Evolutionary conservation across 2,113 vertebrate genomes (phyloP), one percentile per base, ranked within the genome.

Genomic region (Ammodramus savannarum): DNA sequence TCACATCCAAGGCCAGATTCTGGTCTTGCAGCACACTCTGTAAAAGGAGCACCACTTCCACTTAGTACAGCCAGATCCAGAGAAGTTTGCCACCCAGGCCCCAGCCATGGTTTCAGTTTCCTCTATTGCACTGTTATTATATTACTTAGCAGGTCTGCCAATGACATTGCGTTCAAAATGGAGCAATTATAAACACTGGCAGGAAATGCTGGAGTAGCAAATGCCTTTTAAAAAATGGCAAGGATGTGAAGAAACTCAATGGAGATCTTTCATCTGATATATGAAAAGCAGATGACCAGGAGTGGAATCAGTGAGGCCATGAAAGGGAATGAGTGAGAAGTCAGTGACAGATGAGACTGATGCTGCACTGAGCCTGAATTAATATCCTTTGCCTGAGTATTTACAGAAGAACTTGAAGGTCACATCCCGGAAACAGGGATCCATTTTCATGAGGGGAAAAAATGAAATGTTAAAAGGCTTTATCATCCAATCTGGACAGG

Each of bases 381-480:
- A 96, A 94, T 96, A 91, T 89, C 86, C 93, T 87, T 81, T 86
- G 91, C 93, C 88, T 43, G 76, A 39, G 21, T 96, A 90, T 98
- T 97, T 96, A 96, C 89, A 32, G 89, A 89, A n/a, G 89, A 85
- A 96, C 66, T 77, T 95, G 96, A 97, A 98, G 97, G 97, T 97
- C 96, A 97, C 44, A 58, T 97, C 82, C 93, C 0, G 55, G 96
- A 97, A 97, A 97, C 74, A 34, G 32, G 86, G 93, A 97, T 95
- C 84, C 83, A 86, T 97, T 98, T 98, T 96, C 95, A 95, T 93
- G 81, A 94, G 89, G 85, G 79, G 54, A 22, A 57, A 67, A 96
- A 95, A 93, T 90, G 73, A 97, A 97, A 98, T 93, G 95, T 90
- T 97, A 97, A 97, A 97, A 98, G 94, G 84, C 80, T 96, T 98